A percentile compares a stretch with the other conserved stretches of the same genome.
These are phyloP conservation scores for Oxytorus armatus DNA, from an alignment of 2,888 invertebrate species.

Conservation along the genomic window DNA sequence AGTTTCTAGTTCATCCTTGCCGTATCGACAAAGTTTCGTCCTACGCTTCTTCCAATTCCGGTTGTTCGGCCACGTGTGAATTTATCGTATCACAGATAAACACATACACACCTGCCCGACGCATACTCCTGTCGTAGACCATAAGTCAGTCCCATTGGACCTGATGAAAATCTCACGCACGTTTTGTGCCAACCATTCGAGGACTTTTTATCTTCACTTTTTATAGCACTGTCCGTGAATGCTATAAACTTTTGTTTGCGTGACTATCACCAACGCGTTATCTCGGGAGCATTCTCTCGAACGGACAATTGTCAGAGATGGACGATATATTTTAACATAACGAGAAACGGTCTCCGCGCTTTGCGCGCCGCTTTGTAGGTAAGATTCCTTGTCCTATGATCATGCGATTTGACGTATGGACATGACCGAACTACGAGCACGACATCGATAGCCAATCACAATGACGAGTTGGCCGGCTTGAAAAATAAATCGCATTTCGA, in stretches of 20 bases:
- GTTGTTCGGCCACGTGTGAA: no score
- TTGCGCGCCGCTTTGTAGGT: no score
- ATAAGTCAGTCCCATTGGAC: neutral
- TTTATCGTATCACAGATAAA: neutral
- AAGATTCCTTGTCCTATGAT: no score
- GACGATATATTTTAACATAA: no score
- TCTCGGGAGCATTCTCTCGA: neutral
- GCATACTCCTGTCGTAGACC: neutral
- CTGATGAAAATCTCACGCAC: neutral
- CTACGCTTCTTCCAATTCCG: no score
- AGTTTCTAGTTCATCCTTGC: neutral
- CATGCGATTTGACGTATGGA: no score
- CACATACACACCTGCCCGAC: neutral
- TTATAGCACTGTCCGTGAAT: neutral
- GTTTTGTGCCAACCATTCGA: neutral
- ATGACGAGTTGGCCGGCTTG: no score
- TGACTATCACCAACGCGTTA: neutral
- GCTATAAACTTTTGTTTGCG: conserved; percentile 2
- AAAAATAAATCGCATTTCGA: no score
- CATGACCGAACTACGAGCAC: no score
- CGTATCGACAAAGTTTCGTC: conserved; percentile 5
- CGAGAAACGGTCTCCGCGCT: no score
- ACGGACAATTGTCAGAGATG: neutral
- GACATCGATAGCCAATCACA: no score
- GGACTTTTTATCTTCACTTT: conserved; percentile 6